Conservation (phyloP, 2,888 invertebrate genomes). For the Drosophila affinis region DNA sequence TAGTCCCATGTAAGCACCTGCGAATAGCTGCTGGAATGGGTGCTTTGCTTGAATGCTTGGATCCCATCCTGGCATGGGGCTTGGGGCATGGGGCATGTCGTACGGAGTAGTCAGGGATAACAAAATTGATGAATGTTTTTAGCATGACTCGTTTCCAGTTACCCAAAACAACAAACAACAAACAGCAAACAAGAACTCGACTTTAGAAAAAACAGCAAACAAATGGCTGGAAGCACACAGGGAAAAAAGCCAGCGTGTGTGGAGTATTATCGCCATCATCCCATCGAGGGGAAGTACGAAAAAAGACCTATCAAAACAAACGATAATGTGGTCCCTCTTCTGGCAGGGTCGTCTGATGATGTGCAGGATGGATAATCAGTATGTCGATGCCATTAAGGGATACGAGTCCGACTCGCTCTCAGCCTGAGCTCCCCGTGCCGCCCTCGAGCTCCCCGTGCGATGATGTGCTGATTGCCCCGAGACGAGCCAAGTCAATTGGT, state of each 20-base stretch:
- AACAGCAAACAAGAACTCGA: conserved; percentile 13
- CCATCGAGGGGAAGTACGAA: conserved; percentile 8
- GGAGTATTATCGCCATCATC: conserved; percentile 22
- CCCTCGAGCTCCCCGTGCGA: conserved; percentile 12
- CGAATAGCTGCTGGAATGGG: conserved; percentile 40
- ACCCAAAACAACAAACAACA: conserved; percentile 39
- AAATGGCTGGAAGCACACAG: conserved; percentile 8
- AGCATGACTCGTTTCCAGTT: conserved; percentile 61
- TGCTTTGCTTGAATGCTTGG: neutral
- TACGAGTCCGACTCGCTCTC: conserved; percentile 27
- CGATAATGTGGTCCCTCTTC: conserved; percentile 58
- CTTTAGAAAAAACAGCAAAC: conserved; percentile 31
- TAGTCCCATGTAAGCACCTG: conserved; percentile 66
- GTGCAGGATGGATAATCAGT: conserved; percentile 65
- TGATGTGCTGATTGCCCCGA: conserved; percentile 69
- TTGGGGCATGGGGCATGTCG: neutral
- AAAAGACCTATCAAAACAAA: conserved; percentile 67
- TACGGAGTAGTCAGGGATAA: conserved; percentile 43
- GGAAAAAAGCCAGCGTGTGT: conserved; percentile 46
- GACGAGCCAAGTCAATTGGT: conserved; percentile 63
- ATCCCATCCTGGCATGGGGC: conserved; percentile 22
- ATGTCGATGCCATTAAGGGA: conserved; percentile 66
- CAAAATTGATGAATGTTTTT: conserved; percentile 73
- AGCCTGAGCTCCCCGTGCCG: neutral
- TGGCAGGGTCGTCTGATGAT: conserved; percentile 49